These are phyloP conservation scores for Erebia epiphron DNA, from an alignment of 2,888 invertebrate species.

Conservation along the genomic window DNA sequence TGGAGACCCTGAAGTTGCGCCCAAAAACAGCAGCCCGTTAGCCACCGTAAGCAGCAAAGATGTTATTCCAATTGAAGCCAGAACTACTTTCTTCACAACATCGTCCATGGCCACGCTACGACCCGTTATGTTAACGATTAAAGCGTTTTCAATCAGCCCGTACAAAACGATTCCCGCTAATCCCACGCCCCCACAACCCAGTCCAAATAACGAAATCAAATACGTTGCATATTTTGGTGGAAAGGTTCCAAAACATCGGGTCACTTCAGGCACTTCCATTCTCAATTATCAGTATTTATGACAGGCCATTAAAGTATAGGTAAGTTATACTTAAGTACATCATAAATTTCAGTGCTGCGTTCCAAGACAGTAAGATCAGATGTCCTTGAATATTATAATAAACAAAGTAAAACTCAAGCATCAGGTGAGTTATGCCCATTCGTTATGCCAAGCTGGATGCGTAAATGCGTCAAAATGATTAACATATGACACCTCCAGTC, in stretches of 20 bases:
- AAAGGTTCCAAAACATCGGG: conserved; percentile 49
- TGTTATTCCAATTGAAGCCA: conserved; percentile 46
- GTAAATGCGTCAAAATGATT: too few species aligned
- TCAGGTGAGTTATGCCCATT: too few species aligned
- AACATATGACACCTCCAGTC: too few species aligned
- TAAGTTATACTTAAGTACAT: too few species aligned
- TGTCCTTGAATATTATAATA: background rate
- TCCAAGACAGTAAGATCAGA: background rate
- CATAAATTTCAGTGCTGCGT: background rate
- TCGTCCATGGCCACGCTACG: conserved; percentile 37
- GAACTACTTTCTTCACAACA: conserved; percentile 46
- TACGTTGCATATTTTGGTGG: conserved; percentile 49
- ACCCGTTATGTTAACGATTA: conserved; percentile 29
- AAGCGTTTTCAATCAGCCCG: conserved; percentile 50
- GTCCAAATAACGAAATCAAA: conserved; percentile 52
- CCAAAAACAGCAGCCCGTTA: conserved; percentile 48
- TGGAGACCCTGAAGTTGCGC: conserved; percentile 32
- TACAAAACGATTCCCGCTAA: conserved; percentile 51
- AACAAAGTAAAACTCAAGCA: too few species aligned
- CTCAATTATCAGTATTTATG: too few species aligned
- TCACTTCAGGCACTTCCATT: conserved; percentile 46
- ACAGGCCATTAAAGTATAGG: too few species aligned
- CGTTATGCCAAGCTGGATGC: too few species aligned
- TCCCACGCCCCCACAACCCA: conserved; percentile 47
- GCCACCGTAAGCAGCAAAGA: conserved; percentile 47